These are phyloP conservation scores for Zeugodacus cucurbitae DNA, from an alignment of 1,140 invertebrate genomes.

Conservation along the genomic window DNA sequence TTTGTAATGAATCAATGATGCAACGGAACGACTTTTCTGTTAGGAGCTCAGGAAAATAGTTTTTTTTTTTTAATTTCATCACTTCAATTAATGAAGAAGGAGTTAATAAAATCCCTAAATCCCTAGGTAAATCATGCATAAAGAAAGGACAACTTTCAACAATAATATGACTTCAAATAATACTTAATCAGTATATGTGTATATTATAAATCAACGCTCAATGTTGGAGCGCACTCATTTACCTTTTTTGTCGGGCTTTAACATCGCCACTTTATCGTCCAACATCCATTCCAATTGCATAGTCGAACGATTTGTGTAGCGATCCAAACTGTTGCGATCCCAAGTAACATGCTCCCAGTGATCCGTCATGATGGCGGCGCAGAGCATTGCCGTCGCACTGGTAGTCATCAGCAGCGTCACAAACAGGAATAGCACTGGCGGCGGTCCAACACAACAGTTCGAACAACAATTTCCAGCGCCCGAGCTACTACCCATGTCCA, in stretches of 20 bases:
- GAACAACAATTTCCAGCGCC: slow-evolving; percentile 58
- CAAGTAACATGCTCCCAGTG: slow-evolving; percentile 87
- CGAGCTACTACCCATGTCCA: slow-evolving; percentile 56
- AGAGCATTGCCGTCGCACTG: slow-evolving; percentile 80
- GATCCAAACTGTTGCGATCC: slow-evolving; percentile 72
- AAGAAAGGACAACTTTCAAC: no score
- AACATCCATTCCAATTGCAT: slow-evolving; percentile 72
- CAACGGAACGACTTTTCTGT: no score
- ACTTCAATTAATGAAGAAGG: no score
- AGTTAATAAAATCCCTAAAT: no score
- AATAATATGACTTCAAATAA: no score
- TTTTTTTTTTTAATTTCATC: no score
- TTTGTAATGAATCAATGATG: no score
- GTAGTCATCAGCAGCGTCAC: slow-evolving; percentile 68
- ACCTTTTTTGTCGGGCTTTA: slow-evolving; percentile 64
- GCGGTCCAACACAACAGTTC: slow-evolving; percentile 61
- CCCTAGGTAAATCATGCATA: no score
- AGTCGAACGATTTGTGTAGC: slow-evolving; percentile 68
- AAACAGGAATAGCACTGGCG: slow-evolving; percentile 62
- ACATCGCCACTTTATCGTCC: slow-evolving; percentile 72
- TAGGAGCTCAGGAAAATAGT: no score
- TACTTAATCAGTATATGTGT: no score
- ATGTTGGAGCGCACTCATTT: not conserved
- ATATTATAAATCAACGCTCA: no score
- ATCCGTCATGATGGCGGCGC: slow-evolving; percentile 84